A percentile compares a stretch with the other conserved stretches of the same genome.
Evolutionary conservation across 2,113 vertebrate genomes (phyloP).

Genomic region (Cryptotis parvus): DNA sequence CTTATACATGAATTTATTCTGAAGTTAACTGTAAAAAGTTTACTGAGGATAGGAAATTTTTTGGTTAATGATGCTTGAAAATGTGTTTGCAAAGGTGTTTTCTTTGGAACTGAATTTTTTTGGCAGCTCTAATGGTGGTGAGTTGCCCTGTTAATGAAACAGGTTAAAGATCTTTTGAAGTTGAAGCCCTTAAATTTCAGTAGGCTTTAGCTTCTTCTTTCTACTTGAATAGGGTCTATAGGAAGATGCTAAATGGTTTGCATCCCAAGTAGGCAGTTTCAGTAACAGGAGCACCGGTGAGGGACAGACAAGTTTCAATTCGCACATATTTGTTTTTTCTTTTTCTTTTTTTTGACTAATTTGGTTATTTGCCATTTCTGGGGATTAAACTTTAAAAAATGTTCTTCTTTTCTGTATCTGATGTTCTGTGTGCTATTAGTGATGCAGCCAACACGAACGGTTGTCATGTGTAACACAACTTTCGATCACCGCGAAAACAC

Average conservation of each 20-base stretch:
- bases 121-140: conserved; percentile 29
- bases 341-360: conserved; percentile 84
- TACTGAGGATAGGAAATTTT: conserved; percentile 27
- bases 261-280: conserved; percentile 74
- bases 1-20: conserved; percentile 57
- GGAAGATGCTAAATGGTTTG: conserved; percentile 73
- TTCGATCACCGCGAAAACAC: conserved; percentile 99
- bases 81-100: conserved; percentile 35
- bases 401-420: conserved; percentile 99
- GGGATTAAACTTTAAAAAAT: conserved; percentile 98
- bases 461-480: conserved; percentile 99
- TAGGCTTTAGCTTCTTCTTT: conserved; percentile 55
- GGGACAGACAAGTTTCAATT: conserved; percentile 82
- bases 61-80: conserved; percentile 1
- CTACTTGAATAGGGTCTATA: conserved; percentile 62
- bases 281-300: conserved; percentile 70
- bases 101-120: conserved; percentile 56
- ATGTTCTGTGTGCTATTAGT: conserved; percentile 99
- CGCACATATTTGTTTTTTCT: conserved; percentile 85
- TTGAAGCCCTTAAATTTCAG: conserved; percentile 51
- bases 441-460: conserved; percentile 99
- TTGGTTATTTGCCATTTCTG: conserved; percentile 93
- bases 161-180: conserved; percentile 46
- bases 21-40: conserved; percentile 55
- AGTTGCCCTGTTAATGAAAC: conserved; percentile 55